phyloP scores from a whole-genome alignment of 1,140 invertebrate genomes.

The Hypothenemus hampei region DNA sequence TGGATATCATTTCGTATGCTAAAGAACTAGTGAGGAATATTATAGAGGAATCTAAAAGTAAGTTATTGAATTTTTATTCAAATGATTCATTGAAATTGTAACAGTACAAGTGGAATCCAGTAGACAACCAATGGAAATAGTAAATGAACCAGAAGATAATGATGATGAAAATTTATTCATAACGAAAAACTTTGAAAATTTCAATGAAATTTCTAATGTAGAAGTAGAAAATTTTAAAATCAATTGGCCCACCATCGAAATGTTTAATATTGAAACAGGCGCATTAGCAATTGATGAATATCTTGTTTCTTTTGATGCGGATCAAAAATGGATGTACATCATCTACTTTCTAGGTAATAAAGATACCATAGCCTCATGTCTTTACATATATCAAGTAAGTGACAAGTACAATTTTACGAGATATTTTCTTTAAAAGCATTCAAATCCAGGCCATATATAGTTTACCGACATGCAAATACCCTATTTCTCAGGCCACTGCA shows the following conservation, averaged over 20 bases:
- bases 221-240: conserved; percentile 2
- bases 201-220: neutral
- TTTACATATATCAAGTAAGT: conserved; percentile 25
- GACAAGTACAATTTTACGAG: neutral
- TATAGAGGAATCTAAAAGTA: conserved; percentile 20
- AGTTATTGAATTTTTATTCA: neutral
- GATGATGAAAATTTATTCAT: no score
- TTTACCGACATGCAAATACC: conserved; percentile 24
- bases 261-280: conserved; percentile 20
- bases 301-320: conserved; percentile 11
- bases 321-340: conserved; percentile 28
- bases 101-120: neutral
- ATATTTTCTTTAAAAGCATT: neutral
- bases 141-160: neutral
- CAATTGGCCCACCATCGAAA: conserved; percentile 20
- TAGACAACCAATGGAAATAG: neutral
- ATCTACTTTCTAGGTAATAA: conserved; percentile 22
- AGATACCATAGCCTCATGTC: neutral
- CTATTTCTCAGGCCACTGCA: conserved; percentile 28
- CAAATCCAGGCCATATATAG: conserved; percentile 24
- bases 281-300: conserved; percentile 27
- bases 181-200: neutral
- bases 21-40: conserved; percentile 19
- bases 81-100: neutral
- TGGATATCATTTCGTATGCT: conserved; percentile 11